Base-by-base conservation (phyloP, 2,797 vertebrate species). In the Phalloptychus januarius region DNA sequence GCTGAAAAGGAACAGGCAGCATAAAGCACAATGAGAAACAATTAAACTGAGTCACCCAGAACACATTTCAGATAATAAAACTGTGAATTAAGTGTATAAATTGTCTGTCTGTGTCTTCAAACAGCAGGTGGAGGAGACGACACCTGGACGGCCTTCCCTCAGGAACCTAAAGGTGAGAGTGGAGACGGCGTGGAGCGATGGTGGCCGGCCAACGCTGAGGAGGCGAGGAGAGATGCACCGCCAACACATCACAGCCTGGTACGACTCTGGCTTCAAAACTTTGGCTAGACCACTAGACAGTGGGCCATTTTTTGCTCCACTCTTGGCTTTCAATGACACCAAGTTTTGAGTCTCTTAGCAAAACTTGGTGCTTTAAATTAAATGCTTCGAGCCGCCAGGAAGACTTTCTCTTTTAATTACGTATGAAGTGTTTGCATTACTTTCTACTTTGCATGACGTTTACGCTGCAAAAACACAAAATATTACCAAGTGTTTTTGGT, bases 141-240 rank as follows among this genome's bases (percentile, higher is more conserved):
- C 87, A 71, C 75, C 74, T 96, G 95, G 96, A 84, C 94, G 3
- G 93, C 94, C 74, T 96, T 96, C 83, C 88, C 92, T 81, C 93
- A 89, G 84, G 91, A 93, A 10, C 63, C 44, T 5, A 61, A 84
- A 11, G 86, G 77, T 10, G 76, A 54, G 7, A 63, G 76, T 31
- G 69, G 45, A 67, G 92, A 92, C 2, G 54, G 5, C 1, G 74
- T 1, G 38, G 93, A 88, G 48, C 92, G 91, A 80, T 96, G 95
- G 95, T 96, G 95, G 96, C 92, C 88, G 7, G 74, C 63, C 74
- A 87, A 79, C 5, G 87, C 92, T 0, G 75, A 79, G 81, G 92
- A 94, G 81, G 90, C 92, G 71, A 76, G 76, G 67, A 78, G 74
- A 40, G 79, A 84, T 44, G 18, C 76, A 40, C 76, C 72, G 15